Percentiles rank a stretch among this genome's conserved stretches.
phyloP scores from a whole-genome alignment of 2,113 vertebrate species.

The Burhinus bistriatus region DNA sequence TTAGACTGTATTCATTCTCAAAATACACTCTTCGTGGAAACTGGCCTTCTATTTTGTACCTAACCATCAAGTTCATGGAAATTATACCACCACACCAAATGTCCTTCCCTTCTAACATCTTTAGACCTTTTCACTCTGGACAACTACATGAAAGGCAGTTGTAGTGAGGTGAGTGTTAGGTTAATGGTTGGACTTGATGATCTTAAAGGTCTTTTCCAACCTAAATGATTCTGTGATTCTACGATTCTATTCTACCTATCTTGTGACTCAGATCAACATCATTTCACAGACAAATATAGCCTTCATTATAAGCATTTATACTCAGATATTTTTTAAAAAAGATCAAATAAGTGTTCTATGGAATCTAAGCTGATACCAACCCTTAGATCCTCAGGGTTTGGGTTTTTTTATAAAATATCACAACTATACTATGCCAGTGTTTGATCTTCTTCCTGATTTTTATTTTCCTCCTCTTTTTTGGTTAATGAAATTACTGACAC shows the following conservation, averaged over 20 bases:
- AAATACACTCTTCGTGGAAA: neutral
- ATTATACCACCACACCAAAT: neutral
- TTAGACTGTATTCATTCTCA: neutral
- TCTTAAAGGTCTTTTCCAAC: neutral
- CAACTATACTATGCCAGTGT: neutral
- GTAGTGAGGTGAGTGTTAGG: rapidly evolving
- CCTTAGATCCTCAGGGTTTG: neutral
- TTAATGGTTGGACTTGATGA: neutral
- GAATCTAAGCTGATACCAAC: conserved; percentile 19
- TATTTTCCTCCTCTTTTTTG: neutral
- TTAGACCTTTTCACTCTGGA: neutral
- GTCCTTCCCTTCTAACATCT: neutral
- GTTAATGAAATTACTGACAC: neutral
- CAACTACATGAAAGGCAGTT: neutral
- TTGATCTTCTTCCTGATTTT: neutral
- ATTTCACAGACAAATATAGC: neutral
- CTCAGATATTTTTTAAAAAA: neutral
- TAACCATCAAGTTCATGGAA: neutral
- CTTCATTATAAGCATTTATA: neutral
- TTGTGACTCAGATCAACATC: neutral
- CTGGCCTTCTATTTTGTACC: neutral
- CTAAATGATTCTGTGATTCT: neutral
- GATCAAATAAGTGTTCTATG: neutral
- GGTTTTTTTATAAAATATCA: conserved; percentile 35
- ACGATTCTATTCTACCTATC: neutral